Evolutionary conservation across 2,888 invertebrate species (phyloP).

Genomic region (Diplazon laetatorius): DNA sequence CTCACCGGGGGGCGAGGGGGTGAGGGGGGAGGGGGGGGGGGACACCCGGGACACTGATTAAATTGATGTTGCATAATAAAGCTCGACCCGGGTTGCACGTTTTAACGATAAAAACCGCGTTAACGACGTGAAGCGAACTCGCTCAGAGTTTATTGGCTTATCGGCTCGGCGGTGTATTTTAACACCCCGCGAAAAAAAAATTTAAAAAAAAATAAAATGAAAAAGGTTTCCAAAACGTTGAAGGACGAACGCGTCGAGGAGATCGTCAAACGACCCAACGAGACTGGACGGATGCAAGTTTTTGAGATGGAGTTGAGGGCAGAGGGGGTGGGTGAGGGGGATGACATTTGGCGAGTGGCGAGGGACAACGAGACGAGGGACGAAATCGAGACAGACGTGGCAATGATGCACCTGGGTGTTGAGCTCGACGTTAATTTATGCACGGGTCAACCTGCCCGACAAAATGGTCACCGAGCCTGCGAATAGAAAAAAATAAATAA

Average conservation of each 20-base stretch:
- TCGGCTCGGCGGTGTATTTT: conserved; percentile 57
- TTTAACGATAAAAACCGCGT: conserved; percentile 66
- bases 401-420: not conserved
- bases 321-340: too few species aligned
- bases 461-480: too few species aligned
- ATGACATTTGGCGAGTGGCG: too few species aligned
- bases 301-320: too few species aligned
- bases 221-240: conserved; percentile 47
- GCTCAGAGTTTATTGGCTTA: conserved; percentile 70
- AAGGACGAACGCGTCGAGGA: conserved; percentile 40
- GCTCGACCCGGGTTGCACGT: conserved; percentile 64
- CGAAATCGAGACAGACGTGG: not conserved
- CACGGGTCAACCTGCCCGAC: too few species aligned
- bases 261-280: not conserved
- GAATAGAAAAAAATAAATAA: too few species aligned
- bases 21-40: too few species aligned
- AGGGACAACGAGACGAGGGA: not conserved
- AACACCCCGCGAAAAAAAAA: too few species aligned
- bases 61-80: conserved; percentile 68
- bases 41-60: conserved; percentile 64
- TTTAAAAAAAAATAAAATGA: too few species aligned
- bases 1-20: conserved; percentile 13
- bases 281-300: conserved; percentile 15
- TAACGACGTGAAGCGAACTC: conserved; percentile 64
- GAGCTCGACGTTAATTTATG: too few species aligned